A percentile compares a stretch with the other conserved stretches of the same genome.
These are phyloP conservation scores for Distichodus sexfasciatus DNA, from an alignment of 2,797 vertebrate species.

Conservation along the genomic window DNA sequence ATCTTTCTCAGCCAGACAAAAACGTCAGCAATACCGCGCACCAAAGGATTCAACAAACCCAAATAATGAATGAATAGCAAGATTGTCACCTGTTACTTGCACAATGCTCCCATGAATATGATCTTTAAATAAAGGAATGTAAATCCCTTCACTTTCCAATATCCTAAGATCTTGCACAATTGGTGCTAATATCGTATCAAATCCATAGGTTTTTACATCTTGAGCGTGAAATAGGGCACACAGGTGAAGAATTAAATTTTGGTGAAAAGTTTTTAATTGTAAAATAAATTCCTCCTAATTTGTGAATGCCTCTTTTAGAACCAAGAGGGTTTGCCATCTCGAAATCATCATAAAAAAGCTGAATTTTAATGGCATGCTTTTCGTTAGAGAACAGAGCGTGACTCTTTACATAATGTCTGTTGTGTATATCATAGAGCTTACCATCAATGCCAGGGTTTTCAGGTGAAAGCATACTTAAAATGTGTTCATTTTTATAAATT, in stretches of 20 bases:
- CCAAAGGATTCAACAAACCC: conserved; percentile 21
- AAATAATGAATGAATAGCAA: neutral
- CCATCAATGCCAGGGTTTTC: neutral
- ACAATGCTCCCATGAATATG: conserved; percentile 6
- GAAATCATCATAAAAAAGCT: neutral
- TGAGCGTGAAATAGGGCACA: conserved; percentile 3
- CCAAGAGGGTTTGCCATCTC: no score
- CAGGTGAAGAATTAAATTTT: conserved; percentile 8
- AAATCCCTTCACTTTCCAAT: neutral
- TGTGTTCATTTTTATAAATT: conserved; percentile 35
- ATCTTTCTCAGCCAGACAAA: conserved; percentile 1
- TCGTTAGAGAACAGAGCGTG: neutral
- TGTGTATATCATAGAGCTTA: neutral
- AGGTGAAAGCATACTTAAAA: conserved; percentile 30
- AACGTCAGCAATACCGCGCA: neutral
- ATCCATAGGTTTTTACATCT: conserved; percentile 15
- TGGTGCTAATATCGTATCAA: conserved; percentile 14
- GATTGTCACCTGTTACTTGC: conserved; percentile 12
- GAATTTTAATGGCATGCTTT: neutral
- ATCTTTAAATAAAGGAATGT: no score
- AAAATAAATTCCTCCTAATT: conserved; percentile 23
- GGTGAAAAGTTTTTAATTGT: conserved; percentile 11
- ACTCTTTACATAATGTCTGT: neutral
- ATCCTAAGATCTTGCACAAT: neutral
- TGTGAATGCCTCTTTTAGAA: conserved; percentile 4